Evolutionary conservation across 2,888 invertebrate species (phyloP).

Genomic region (Biston betularia): DNA sequence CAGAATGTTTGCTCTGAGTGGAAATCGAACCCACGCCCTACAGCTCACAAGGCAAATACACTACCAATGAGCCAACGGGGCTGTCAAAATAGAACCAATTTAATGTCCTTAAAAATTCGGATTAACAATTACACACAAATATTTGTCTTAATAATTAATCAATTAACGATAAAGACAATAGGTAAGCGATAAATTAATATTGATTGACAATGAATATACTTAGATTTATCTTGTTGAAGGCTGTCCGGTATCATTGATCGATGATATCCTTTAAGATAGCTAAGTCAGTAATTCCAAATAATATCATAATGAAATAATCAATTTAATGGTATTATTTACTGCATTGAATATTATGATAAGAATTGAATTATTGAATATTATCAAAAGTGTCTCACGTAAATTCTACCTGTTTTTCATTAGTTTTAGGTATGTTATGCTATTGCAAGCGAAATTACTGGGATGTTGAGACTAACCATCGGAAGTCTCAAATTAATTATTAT

Average conservation of each 20-base stretch:
- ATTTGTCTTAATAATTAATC: slow-evolving; percentile 1
- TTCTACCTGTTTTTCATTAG: not conserved
- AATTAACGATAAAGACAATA: not conserved
- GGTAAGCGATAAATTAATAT: slow-evolving; percentile 1
- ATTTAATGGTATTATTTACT: slow-evolving; percentile 2
- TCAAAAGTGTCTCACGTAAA: not conserved
- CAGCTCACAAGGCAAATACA: no score
- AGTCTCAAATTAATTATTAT: no score
- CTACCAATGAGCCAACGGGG: no score
- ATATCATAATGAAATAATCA: not conserved
- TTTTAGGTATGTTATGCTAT: no score
- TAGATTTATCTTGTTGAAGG: not conserved
- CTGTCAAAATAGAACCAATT: not conserved
- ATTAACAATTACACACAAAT: not conserved
- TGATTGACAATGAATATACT: slow-evolving; percentile 9
- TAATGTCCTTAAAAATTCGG: not conserved
- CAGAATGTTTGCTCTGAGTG: no score
- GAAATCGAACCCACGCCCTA: no score
- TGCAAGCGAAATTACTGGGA: no score
- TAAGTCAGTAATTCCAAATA: not conserved
- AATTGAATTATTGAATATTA: not conserved
- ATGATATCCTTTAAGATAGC: slow-evolving; percentile 9
- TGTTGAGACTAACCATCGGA: no score
- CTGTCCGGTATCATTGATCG: not conserved
- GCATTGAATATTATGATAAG: slow-evolving; percentile 1